These are phyloP conservation scores for Sander lucioperca DNA, from an alignment of 2,113 vertebrate species.

Conservation along the genomic window DNA sequence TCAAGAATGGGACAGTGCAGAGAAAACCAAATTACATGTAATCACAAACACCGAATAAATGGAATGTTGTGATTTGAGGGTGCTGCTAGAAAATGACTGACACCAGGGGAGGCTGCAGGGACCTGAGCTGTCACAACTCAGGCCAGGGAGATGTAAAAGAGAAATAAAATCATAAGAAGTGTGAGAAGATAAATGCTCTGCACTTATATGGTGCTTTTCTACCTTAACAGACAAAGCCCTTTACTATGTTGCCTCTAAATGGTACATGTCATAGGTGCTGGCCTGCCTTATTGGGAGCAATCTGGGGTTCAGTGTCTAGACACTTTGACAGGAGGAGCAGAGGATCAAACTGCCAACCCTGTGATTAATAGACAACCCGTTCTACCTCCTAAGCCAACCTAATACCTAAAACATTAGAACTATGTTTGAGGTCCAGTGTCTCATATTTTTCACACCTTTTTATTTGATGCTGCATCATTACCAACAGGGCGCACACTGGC, in stretches of 20 bases:
- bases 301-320: neutral
- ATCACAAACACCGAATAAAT: conserved; percentile 73
- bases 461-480: conserved; percentile 52
- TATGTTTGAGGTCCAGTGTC: neutral
- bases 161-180: conserved; percentile 1
- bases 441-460: conserved; percentile 40
- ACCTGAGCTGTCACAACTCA: conserved; percentile 42
- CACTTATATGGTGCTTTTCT: neutral
- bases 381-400: neutral
- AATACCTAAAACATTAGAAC: neutral
- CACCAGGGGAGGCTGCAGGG: conserved; percentile 4
- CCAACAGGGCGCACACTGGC: conserved; percentile 3
- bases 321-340: neutral
- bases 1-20: conserved; percentile 66
- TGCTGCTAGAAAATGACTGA: conserved; percentile 64
- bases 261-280: neutral
- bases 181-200: neutral
- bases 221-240: neutral
- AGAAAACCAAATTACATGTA: conserved; percentile 68
- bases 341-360: neutral
- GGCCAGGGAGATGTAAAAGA: conserved; percentile 3
- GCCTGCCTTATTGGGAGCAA: neutral
- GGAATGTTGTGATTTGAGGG: conserved; percentile 64
- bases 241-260: neutral
- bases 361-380: neutral